These are phyloP conservation scores for Oedothorax gibbosus DNA, from an alignment of 1,140 invertebrate genomes.

Conservation along the genomic window DNA sequence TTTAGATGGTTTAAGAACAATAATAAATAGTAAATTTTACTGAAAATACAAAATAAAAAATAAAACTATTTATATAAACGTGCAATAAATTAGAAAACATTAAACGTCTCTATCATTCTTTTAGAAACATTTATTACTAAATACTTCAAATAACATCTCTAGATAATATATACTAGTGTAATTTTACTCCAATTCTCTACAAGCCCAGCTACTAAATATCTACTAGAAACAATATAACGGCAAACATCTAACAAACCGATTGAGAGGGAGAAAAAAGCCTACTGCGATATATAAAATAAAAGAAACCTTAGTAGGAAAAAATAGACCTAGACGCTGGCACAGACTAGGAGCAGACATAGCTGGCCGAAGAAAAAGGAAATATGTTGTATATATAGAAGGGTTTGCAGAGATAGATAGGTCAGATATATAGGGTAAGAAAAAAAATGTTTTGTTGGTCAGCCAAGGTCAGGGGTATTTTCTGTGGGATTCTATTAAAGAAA, in stretches of 20 bases:
- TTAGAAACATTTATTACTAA: no score
- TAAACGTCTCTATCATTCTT: no score
- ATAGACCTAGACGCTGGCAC: constrained; percentile 47
- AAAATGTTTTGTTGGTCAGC: constrained; percentile 41
- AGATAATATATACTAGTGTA: background rate
- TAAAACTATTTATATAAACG: no score
- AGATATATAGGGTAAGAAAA: constrained; percentile 49
- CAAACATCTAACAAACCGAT: constrained; percentile 21
- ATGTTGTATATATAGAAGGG: constrained; percentile 56
- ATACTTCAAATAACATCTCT: no score
- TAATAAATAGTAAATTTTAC: no score
- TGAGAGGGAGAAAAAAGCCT: constrained; percentile 27
- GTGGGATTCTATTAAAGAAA: constrained; percentile 49
- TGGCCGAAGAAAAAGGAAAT: constrained; percentile 49
- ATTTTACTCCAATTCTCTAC: background rate
- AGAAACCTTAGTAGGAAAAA: constrained; percentile 41
- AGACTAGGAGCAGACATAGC: constrained; percentile 49
- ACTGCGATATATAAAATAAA: constrained; percentile 51
- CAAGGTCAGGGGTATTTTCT: constrained; percentile 53
- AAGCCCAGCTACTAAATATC: constrained; percentile 27
- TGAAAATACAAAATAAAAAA: no score
- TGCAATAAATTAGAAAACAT: no score
- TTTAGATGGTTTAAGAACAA: no score
- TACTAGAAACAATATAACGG: constrained; percentile 31
- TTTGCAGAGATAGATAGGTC: constrained; percentile 52